Evolutionary conservation across 2,888 invertebrate species (phyloP).

Genomic region (Chymomyza fuscimana): DNA sequence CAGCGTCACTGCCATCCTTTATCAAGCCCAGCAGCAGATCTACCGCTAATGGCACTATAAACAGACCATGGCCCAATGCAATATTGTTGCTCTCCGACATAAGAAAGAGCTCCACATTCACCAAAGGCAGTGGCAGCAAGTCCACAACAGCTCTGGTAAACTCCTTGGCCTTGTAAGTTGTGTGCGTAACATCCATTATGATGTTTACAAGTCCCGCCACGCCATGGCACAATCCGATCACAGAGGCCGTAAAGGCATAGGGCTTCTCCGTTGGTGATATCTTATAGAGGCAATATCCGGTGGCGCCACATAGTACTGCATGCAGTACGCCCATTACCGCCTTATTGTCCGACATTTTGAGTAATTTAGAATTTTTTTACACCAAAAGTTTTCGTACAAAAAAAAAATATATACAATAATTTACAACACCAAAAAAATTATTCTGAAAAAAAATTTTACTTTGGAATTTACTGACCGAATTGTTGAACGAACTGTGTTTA

Average conservation of each 20-base stretch:
- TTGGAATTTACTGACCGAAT: constrained; percentile 45
- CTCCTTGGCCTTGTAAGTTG: constrained; percentile 6
- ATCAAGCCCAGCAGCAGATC: constrained; percentile 35
- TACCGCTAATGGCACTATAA: constrained; percentile 64
- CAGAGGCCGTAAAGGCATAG: constrained; percentile 65
- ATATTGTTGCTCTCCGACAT: constrained; percentile 53
- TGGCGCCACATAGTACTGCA: constrained; percentile 58
- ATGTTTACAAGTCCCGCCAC: constrained; percentile 48
- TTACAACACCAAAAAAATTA: neutral
- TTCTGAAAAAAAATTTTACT: neutral
- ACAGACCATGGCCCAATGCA: constrained; percentile 69
- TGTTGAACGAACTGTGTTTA: constrained; percentile 42
- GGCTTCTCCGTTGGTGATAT: constrained; percentile 56
- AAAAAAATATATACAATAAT: neutral
- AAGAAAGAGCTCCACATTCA: constrained; percentile 65
- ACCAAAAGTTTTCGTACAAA: neutral
- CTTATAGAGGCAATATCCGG: constrained; percentile 56
- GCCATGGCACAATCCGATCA: constrained; percentile 68
- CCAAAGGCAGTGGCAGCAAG: constrained; percentile 62
- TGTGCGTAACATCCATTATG: neutral
- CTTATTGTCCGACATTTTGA: constrained; percentile 51
- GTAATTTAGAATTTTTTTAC: neutral
- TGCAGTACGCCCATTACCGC: constrained; percentile 39
- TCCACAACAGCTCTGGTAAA: constrained; percentile 52
- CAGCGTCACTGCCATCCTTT: constrained; percentile 34